Evolutionary conservation across 1,140 invertebrate genomes (phyloP).

Genomic region (Drosophila insularis): DNA sequence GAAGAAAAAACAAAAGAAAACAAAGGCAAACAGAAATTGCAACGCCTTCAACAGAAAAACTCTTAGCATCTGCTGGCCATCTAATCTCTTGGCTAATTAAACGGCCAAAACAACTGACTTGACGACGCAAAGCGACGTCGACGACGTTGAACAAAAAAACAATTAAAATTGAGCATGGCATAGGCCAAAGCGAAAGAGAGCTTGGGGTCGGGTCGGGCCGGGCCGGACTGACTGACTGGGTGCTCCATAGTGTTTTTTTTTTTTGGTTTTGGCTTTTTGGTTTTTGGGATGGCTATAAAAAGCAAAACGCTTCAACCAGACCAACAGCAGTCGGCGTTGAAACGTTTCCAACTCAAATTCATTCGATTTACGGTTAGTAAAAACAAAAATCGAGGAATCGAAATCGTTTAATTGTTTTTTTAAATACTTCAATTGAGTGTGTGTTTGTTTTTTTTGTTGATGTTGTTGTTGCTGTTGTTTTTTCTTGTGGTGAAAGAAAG

Average conservation of each 20-base stretch:
- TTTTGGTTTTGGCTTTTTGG: not conserved
- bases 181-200: conserved; percentile 21
- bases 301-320: conserved; percentile 37
- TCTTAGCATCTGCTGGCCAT: conserved; percentile 31
- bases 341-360: conserved; percentile 33
- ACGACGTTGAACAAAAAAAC: conserved; percentile 60
- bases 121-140: conserved; percentile 15
- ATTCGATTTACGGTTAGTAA: not conserved
- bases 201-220: not conserved
- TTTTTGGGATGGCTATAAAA: conserved; percentile 54
- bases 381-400: not conserved
- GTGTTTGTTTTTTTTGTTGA: conserved; percentile 4
- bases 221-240: not conserved
- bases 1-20: not conserved
- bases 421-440: not conserved
- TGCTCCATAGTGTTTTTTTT: not conserved
- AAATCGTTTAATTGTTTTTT: not conserved
- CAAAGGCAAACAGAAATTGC: not conserved
- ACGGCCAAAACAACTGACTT: conserved; percentile 33
- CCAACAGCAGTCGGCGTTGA: conserved; percentile 53
- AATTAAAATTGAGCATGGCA: conserved; percentile 61
- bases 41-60: not conserved
- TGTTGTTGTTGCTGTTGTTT: conserved; percentile 14
- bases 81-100: conserved; percentile 65
- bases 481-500: conserved; percentile 18